Evolutionary conservation across 2,888 invertebrate species (phyloP).

Genomic region (Eupeodes luniger): DNA sequence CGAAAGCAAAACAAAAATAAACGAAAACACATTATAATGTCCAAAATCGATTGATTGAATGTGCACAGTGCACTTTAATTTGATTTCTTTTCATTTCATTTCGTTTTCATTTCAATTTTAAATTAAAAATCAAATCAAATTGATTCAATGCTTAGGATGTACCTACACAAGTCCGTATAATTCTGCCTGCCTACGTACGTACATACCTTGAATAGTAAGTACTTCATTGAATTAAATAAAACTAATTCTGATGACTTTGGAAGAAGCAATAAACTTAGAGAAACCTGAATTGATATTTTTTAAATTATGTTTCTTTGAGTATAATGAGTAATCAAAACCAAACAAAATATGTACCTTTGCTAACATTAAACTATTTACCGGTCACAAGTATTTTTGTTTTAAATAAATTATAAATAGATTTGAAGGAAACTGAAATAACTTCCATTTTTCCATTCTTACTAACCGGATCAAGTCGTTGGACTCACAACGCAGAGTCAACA

Average conservation of each 20-base stretch:
- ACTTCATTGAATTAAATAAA: neutral
- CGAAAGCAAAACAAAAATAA: neutral
- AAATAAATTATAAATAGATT: conserved; percentile 7
- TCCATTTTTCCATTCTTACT: neutral
- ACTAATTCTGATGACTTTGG: neutral
- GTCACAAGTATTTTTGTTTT: neutral
- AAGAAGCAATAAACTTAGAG: neutral
- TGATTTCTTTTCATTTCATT: neutral
- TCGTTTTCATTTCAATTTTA: neutral
- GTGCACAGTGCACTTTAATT: conserved; percentile 1
- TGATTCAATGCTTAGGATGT: conserved; percentile 15
- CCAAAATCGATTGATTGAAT: neutral
- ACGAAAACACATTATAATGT: neutral
- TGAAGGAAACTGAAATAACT: neutral
- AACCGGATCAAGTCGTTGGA: conserved; percentile 15
- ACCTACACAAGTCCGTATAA: neutral
- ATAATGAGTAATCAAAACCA: neutral
- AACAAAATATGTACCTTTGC: neutral
- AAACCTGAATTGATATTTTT: neutral
- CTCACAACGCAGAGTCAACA: neutral
- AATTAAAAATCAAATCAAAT: neutral
- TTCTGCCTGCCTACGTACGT: too few relatives aligned
- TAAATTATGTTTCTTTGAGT: neutral
- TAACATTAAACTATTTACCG: neutral
- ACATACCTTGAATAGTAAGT: conserved; percentile 6